phyloP scores from a whole-genome alignment of 2,888 invertebrate genomes.

The Theretra japonica region DNA sequence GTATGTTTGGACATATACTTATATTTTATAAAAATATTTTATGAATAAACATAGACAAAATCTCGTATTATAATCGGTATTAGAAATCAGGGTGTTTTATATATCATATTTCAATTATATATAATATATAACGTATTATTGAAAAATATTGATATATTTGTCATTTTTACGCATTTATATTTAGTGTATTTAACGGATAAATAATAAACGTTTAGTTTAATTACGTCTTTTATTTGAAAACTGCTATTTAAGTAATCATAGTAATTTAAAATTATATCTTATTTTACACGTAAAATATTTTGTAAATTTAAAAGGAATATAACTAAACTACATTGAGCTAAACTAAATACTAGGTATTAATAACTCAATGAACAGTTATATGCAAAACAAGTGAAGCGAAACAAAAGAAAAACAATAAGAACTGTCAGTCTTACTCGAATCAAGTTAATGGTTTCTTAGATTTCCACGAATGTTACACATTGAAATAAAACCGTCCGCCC shows the following conservation, averaged over 20 bases:
- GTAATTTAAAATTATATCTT: not conserved
- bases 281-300: too few species aligned
- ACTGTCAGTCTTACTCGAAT: too few species aligned
- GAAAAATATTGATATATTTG: not conserved
- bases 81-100: slow-evolving; percentile 1
- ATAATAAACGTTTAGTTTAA: not conserved
- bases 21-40: not conserved
- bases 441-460: too few species aligned
- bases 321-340: too few species aligned
- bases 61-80: slow-evolving; percentile 1
- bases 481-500: too few species aligned
- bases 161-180: slow-evolving; percentile 4
- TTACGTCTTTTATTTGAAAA: not conserved
- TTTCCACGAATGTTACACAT: too few species aligned
- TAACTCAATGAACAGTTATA: too few species aligned
- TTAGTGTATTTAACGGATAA: not conserved
- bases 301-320: too few species aligned
- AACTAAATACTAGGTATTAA: too few species aligned
- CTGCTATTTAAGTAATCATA: slow-evolving; percentile 1
- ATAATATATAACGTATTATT: not conserved
- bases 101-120: not conserved
- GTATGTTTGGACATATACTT: not conserved
- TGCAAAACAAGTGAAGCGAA: too few species aligned
- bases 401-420: too few species aligned
- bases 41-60: not conserved